Conservation (phyloP, 1,140 invertebrate species). For the Leptinotarsa undecemlineata region DNA sequence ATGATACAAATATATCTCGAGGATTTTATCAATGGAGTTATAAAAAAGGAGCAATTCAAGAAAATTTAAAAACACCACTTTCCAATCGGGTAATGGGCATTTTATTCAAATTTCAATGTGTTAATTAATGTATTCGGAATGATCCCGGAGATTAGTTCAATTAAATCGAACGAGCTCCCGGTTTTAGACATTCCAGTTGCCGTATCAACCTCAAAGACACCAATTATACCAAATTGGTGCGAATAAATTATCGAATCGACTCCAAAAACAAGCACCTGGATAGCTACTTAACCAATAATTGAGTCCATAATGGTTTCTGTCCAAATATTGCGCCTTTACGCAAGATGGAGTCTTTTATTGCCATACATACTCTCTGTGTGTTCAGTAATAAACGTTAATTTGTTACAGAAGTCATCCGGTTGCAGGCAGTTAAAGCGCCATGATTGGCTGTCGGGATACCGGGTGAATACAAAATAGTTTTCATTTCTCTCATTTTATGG, state of each 20-base stretch:
- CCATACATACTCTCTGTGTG: not conserved
- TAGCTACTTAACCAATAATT: conserved; percentile 37
- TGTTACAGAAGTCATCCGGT: conserved; percentile 5
- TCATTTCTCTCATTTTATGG: too few species aligned
- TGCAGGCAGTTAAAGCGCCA: not conserved
- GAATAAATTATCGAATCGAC: conserved; percentile 47
- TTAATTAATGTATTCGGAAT: conserved; percentile 51
- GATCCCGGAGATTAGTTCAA: conserved; percentile 49
- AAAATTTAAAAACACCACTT: conserved; percentile 47
- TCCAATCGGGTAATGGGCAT: conserved; percentile 49
- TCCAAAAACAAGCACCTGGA: conserved; percentile 45
- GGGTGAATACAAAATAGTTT: too few species aligned
- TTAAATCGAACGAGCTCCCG: conserved; percentile 49
- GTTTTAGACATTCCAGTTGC: conserved; percentile 47
- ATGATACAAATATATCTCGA: conserved; percentile 39
- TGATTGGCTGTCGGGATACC: not conserved
- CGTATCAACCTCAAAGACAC: conserved; percentile 45
- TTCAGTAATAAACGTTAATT: conserved; percentile 6
- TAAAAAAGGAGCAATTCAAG: conserved; percentile 41
- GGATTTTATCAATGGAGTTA: conserved; percentile 40
- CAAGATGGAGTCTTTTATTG: conserved; percentile 8
- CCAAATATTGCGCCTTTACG: conserved; percentile 4
- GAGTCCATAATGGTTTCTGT: conserved; percentile 34
- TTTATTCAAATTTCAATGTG: conserved; percentile 52
- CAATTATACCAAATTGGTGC: conserved; percentile 51